These are phyloP conservation scores for Paratilapia polleni DNA, from an alignment of 2,113 vertebrate genomes.

Conservation along the genomic window DNA sequence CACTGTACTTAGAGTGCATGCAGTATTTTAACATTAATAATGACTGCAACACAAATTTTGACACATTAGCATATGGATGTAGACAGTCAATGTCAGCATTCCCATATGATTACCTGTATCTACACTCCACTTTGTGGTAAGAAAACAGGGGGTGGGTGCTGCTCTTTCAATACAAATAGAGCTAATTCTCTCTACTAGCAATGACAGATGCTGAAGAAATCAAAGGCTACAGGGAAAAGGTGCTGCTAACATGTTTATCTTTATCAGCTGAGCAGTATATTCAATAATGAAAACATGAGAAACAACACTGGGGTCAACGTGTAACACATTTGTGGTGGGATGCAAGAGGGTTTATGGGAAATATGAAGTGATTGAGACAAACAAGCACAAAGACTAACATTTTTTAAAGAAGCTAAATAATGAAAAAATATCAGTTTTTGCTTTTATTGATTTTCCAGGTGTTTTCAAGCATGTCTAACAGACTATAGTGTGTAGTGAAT, in stretches of 20 bases:
- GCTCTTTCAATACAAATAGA: not conserved
- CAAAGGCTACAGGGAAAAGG: not conserved
- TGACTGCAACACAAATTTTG: not conserved
- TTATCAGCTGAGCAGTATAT: slow-evolving; percentile 3
- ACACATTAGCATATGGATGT: not conserved
- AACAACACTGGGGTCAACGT: not conserved
- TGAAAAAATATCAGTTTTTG: not conserved
- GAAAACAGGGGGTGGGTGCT: not conserved
- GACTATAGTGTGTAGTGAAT: not conserved
- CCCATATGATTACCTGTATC: not conserved
- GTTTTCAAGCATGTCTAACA: not conserved
- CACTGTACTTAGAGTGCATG: not conserved
- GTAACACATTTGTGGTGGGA: not conserved
- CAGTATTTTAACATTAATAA: not conserved
- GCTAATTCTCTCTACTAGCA: not conserved
- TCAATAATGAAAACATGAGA: slow-evolving; percentile 3
- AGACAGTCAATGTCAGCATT: not conserved
- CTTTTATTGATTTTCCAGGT: not conserved
- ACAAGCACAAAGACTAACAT: not conserved
- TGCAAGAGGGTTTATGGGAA: not conserved
- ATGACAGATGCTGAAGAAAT: not conserved
- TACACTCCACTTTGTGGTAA: not conserved
- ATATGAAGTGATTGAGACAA: not conserved
- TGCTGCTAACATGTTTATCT: slow-evolving; percentile 19
- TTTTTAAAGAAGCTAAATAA: not conserved